phyloP scores from a whole-genome alignment of 2,888 invertebrate genomes.

The Drosophila atripex region DNA sequence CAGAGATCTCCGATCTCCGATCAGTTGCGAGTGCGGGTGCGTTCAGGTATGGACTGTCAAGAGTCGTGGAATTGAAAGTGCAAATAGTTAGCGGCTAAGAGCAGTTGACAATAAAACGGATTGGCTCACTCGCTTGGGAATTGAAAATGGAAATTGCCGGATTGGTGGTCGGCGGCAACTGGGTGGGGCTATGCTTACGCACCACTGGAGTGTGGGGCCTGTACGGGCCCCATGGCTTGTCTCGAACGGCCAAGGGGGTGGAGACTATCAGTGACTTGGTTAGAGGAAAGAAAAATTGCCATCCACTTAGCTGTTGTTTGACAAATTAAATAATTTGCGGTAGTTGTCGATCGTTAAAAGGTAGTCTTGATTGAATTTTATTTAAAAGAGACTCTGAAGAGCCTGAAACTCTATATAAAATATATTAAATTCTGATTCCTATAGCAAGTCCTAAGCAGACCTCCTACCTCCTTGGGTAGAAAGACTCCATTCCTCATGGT shows the following conservation, averaged over 20 bases:
- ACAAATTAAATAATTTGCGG: conserved; percentile 35
- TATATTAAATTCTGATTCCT: too few relatives aligned
- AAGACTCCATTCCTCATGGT: too few relatives aligned
- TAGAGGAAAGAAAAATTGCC: conserved; percentile 25
- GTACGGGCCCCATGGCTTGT: too few relatives aligned
- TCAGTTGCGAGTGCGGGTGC: conserved; percentile 72
- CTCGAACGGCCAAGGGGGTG: conserved; percentile 13
- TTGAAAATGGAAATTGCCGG: conserved; percentile 39
- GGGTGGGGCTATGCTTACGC: conserved; percentile 32
- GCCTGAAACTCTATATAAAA: too few relatives aligned
- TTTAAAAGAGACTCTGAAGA: background rate
- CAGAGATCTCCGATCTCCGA: conserved; percentile 18
- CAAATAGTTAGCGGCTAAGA: conserved; percentile 51
- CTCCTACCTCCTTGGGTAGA: too few relatives aligned
- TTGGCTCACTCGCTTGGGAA: conserved; percentile 23
- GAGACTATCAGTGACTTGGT: conserved; percentile 19
- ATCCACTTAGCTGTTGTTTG: conserved; percentile 22
- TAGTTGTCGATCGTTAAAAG: conserved; percentile 8
- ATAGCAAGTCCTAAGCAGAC: too few relatives aligned
- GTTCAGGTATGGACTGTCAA: conserved; percentile 45
- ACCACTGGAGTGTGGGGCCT: conserved; percentile 1
- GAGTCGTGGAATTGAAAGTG: conserved; percentile 52
- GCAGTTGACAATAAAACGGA: conserved; percentile 49
- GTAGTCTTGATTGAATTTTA: background rate
- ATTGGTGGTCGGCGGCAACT: conserved; percentile 25